Evolutionary conservation across 2,113 vertebrate genomes (phyloP).

Genomic region (Podarcis cretensis): DNA sequence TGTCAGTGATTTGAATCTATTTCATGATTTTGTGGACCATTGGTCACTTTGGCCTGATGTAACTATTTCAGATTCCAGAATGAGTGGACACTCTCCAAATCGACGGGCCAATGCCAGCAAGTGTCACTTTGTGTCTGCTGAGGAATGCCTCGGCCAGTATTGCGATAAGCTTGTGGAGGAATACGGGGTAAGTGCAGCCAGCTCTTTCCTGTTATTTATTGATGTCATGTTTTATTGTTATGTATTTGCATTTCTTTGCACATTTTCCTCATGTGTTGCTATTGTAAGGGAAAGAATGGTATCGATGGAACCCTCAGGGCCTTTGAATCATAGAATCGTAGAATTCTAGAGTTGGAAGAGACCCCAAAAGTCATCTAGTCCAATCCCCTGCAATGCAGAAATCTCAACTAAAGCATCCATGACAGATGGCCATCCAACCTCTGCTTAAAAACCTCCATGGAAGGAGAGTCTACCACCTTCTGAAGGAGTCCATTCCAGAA

Average conservation of each 20-base stretch:
- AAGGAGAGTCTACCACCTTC: too few relatives aligned
- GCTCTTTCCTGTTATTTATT: background rate
- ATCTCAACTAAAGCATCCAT: too few relatives aligned
- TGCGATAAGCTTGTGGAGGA: slow-evolving; percentile 65
- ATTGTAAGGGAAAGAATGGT: background rate
- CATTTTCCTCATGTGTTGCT: background rate
- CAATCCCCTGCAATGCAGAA: too few relatives aligned
- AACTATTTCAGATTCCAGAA: slow-evolving; percentile 37
- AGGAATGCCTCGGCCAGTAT: slow-evolving; percentile 70
- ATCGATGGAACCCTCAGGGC: background rate
- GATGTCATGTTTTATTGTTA: slow-evolving; percentile 1
- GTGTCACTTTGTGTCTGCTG: slow-evolving; percentile 56
- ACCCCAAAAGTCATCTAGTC: too few relatives aligned
- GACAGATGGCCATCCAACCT: too few relatives aligned
- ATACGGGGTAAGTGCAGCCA: slow-evolving; percentile 56
- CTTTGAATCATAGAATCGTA: too few relatives aligned
- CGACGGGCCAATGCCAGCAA: slow-evolving; percentile 7
- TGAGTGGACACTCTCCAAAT: background rate
- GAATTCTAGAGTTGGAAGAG: too few relatives aligned
- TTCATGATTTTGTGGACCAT: background rate
- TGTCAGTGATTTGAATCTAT: background rate
- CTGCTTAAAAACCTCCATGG: too few relatives aligned
- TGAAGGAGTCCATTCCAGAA: too few relatives aligned
- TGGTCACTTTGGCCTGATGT: background rate
- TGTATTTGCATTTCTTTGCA: slow-evolving; percentile 7